Percentiles rank a stretch among this genome's conserved stretches.
Evolutionary conservation across 2,797 vertebrate genomes (phyloP).

Genomic region (Sebastes taczanowskii): DNA sequence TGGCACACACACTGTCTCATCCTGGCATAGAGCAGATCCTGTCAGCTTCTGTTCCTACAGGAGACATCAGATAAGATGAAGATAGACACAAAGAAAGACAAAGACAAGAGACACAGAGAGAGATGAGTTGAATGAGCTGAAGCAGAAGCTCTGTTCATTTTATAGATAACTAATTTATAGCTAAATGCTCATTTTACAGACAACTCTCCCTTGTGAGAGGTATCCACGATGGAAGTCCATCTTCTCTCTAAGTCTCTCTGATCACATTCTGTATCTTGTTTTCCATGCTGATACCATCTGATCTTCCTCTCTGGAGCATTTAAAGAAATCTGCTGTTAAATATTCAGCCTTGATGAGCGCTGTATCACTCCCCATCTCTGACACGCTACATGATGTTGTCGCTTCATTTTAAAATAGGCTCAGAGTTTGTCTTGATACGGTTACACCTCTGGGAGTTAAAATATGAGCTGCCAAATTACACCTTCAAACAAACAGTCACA

Average conservation of each 20-base stretch:
- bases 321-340: not conserved
- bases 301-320: not conserved
- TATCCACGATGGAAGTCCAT: not conserved
- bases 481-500: not conserved
- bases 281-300: not conserved
- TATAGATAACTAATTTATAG: not conserved
- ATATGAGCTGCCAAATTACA: not conserved
- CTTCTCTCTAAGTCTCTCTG: not conserved
- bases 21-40: constrained; percentile 26
- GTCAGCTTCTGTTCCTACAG: constrained; percentile 10
- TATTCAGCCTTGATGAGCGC: not conserved
- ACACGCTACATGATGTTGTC: not conserved
- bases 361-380: not conserved
- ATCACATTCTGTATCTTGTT: not conserved
- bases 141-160: not conserved
- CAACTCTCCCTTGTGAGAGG: not conserved
- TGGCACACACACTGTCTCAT: constrained; percentile 2
- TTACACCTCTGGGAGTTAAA: not conserved
- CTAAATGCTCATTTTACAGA: not conserved
- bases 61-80: constrained; percentile 9
- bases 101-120: constrained; percentile 3
- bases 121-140: not conserved
- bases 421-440: not conserved
- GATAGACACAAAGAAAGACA: not conserved
- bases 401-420: not conserved